phyloP scores from a whole-genome alignment of 2,113 vertebrate genomes.

The Herpetotheres cachinnans region DNA sequence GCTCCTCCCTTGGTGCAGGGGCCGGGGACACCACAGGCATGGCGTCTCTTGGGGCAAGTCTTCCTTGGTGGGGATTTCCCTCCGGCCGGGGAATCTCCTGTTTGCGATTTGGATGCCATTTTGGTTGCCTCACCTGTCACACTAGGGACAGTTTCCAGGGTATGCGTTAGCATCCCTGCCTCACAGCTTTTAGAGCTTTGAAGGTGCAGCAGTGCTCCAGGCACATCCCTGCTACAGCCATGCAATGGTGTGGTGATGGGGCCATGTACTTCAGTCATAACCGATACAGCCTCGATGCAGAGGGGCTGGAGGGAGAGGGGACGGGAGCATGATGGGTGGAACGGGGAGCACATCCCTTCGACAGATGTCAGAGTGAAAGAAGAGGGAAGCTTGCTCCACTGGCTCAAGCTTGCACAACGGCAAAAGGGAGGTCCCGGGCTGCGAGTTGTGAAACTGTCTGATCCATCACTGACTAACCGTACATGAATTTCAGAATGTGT shows the following conservation, averaged over 20 bases:
- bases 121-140: neutral
- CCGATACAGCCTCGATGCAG: rapidly evolving
- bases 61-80: neutral
- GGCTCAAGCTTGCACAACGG: rapidly evolving
- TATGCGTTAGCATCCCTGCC: neutral
- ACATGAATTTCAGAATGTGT: neutral
- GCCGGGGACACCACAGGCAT: neutral
- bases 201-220: neutral
- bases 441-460: neutral
- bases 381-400: neutral
- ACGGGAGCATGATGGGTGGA: neutral
- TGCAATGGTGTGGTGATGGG: rapidly evolving
- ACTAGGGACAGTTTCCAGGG: neutral
- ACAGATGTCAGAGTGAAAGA: neutral
- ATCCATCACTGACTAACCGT: neutral
- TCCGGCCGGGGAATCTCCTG: neutral
- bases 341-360: rapidly evolving
- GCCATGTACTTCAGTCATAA: rapidly evolving
- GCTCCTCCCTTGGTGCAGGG: neutral
- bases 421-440: neutral
- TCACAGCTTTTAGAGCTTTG: neutral
- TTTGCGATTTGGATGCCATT: neutral
- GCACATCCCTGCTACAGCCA: neutral
- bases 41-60: neutral
- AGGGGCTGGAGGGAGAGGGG: neutral